Evolutionary conservation across 92 coral and sea anemone species (phyloP).

Genomic region (Palythoa grandiflora): DNA sequence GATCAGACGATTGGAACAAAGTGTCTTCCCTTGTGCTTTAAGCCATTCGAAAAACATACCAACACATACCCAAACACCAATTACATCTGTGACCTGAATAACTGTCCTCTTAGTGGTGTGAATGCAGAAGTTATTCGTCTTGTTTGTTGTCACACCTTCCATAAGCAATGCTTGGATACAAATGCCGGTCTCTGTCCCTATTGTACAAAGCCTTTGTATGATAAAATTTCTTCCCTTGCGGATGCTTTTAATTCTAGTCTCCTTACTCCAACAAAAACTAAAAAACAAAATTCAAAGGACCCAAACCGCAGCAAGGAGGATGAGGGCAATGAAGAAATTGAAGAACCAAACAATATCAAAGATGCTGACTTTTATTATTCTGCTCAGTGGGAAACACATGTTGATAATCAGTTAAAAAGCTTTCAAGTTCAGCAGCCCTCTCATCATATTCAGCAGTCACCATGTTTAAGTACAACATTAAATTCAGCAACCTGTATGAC

Average conservation of each 20-base stretch:
- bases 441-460: not conserved
- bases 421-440: constrained; percentile 9
- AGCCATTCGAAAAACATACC: not conserved
- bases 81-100: constrained; percentile 17
- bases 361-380: not conserved
- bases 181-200: not conserved
- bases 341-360: not conserved
- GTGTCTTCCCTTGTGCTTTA: not conserved
- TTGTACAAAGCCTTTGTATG: not conserved
- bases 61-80: not conserved
- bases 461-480: not conserved
- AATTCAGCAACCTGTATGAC: not conserved
- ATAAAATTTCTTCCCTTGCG: not conserved
- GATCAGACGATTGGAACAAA: not conserved
- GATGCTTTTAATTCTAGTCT: not conserved
- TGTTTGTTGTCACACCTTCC: not conserved
- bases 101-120: not conserved
- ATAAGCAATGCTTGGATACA: not conserved
- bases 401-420: not conserved
- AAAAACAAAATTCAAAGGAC: not conserved
- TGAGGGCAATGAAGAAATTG: not conserved
- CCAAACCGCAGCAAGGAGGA: not conserved
- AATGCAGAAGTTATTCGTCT: not conserved
- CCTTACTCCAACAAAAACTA: not conserved
- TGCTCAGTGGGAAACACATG: not conserved